Conservation (phyloP, 2,888 invertebrate genomes). For the Hypolimnas misippus region DNA sequence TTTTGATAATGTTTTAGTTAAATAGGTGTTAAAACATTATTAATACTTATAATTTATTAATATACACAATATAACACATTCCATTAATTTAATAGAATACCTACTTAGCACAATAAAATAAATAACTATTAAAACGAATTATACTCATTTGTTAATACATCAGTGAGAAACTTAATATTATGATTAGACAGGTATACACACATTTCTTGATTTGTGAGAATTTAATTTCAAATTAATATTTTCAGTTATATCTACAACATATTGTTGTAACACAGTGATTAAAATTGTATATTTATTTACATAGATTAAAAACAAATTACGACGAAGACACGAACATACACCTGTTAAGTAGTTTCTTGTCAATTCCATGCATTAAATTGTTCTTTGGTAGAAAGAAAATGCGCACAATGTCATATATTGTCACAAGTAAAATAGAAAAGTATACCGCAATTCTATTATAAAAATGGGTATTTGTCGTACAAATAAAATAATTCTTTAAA, state of each 20-base stretch:
- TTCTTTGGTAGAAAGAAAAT: constrained; percentile 41
- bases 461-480: constrained; percentile 24
- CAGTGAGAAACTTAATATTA: constrained; percentile 59
- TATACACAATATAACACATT: constrained; percentile 75
- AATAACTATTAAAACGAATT: constrained; percentile 76
- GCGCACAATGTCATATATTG: constrained; percentile 13
- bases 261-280: constrained; percentile 26
- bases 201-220: constrained; percentile 16
- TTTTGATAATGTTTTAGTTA: constrained; percentile 52
- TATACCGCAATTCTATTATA: constrained; percentile 10
- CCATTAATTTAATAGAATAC: constrained; percentile 74
- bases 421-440: constrained; percentile 15
- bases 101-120: constrained; percentile 76
- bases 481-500: constrained; percentile 22
- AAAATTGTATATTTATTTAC: constrained; percentile 36
- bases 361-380: constrained; percentile 25
- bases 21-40: constrained; percentile 55
- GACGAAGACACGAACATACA: constrained; percentile 22
- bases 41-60: constrained; percentile 69
- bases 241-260: constrained; percentile 16
- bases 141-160: constrained; percentile 74
- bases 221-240: constrained; percentile 17
- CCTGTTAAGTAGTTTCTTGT: constrained; percentile 35
- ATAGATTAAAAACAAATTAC: constrained; percentile 22
- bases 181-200: constrained; percentile 42